phyloP scores from a whole-genome alignment of 2,113 vertebrate genomes.

The Pluvianellus socialis region DNA sequence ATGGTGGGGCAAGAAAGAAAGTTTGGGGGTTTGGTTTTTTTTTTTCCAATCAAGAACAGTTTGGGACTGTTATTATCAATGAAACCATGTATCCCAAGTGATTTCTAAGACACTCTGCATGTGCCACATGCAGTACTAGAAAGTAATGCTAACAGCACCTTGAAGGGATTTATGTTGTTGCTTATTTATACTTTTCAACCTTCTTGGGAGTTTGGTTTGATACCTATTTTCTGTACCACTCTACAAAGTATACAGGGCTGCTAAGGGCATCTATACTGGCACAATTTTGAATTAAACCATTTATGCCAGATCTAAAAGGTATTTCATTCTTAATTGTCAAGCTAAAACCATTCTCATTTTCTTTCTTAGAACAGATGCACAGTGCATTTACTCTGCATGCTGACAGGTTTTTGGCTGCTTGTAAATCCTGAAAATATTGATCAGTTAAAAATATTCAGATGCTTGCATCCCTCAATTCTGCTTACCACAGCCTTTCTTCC shows the following conservation, averaged over 20 bases:
- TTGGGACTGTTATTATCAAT: background rate
- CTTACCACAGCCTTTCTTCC: slow-evolving; percentile 87
- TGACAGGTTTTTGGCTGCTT: slow-evolving; percentile 53
- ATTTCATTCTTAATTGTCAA: background rate
- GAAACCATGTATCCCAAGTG: background rate
- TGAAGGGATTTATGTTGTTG: background rate
- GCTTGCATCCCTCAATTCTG: slow-evolving; percentile 80
- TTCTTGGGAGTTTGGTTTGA: background rate
- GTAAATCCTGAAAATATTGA: slow-evolving; percentile 77
- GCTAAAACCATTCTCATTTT: background rate
- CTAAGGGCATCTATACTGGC: background rate
- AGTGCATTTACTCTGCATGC: background rate
- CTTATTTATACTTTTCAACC: background rate
- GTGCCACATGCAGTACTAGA: background rate
- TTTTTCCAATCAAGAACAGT: background rate
- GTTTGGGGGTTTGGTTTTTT: background rate
- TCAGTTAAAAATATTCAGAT: slow-evolving; percentile 77
- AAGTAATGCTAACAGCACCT: background rate
- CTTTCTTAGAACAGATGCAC: background rate
- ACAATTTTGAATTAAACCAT: background rate
- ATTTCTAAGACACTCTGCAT: background rate
- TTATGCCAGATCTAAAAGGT: background rate
- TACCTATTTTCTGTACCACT: background rate
- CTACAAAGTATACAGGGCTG: background rate
- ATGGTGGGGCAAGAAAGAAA: background rate